Evolutionary conservation across 2,888 invertebrate genomes (phyloP).

Genomic region (Drosophila leonis): DNA sequence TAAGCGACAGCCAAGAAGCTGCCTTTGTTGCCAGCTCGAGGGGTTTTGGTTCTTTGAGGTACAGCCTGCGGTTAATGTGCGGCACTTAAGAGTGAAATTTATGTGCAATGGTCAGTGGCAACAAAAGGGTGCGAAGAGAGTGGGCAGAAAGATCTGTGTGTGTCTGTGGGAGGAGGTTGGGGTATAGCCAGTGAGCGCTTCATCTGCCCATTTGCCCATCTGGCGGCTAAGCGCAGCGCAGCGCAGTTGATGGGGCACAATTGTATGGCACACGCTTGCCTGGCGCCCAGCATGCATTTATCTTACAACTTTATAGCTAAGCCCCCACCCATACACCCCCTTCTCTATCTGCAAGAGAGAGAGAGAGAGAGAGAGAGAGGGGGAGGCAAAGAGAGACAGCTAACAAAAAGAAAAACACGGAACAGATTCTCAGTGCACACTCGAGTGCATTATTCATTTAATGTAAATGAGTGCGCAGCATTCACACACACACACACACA

Average conservation of each 20-base stretch:
- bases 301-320: conserved; percentile 53
- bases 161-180: not conserved
- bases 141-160: not conserved
- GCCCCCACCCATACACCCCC: not conserved
- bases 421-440: conserved; percentile 50
- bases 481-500: conserved; percentile 19
- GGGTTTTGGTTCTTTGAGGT: conserved; percentile 6
- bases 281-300: conserved; percentile 41
- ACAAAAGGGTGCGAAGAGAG: not conserved
- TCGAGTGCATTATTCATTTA: conserved; percentile 76
- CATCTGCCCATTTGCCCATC: conserved; percentile 19
- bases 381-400: conserved; percentile 5
- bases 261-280: conserved; percentile 34
- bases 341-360: not conserved
- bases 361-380: not conserved
- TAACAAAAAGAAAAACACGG: conserved; percentile 27
- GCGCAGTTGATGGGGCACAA: conserved; percentile 46
- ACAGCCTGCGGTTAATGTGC: conserved; percentile 62
- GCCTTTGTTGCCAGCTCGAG: conserved; percentile 31
- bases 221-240: conserved; percentile 39
- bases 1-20: conserved; percentile 42
- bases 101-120: conserved; percentile 54
- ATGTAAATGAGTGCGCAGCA: conserved; percentile 69
- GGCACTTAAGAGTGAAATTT: conserved; percentile 65
- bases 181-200: not conserved